Evolutionary conservation across 2,113 vertebrate genomes (phyloP).

Genomic region (Hippolais icterina): DNA sequence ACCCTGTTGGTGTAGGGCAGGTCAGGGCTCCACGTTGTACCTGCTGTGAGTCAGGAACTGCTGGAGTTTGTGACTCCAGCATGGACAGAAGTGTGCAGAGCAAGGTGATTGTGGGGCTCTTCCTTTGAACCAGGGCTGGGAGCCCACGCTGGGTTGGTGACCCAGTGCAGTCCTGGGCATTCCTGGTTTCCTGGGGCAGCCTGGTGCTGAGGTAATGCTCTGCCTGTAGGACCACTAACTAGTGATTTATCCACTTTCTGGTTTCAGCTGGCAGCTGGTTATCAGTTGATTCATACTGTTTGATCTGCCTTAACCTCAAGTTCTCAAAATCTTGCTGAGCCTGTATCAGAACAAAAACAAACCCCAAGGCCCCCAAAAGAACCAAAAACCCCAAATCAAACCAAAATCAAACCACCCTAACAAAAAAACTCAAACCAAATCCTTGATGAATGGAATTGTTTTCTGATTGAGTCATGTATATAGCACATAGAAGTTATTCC

Average conservation of each 20-base stretch:
- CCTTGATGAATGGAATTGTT: neutral
- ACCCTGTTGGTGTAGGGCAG: rapidly evolving
- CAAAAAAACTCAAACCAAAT: neutral
- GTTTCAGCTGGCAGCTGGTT: neutral
- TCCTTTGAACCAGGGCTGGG: neutral
- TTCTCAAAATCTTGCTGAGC: neutral
- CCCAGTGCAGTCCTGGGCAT: neutral
- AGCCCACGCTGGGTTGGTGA: neutral
- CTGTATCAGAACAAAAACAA: neutral
- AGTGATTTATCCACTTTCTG: neutral
- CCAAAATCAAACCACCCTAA: neutral
- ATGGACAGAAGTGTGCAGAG: neutral
- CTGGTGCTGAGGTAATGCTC: neutral
- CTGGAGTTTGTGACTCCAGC: neutral
- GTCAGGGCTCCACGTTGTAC: rapidly evolving
- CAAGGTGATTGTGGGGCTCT: neutral
- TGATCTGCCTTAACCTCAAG: neutral
- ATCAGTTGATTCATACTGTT: neutral
- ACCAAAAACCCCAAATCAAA: neutral
- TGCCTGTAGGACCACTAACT: neutral
- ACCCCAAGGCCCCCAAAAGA: neutral
- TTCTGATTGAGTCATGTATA: neutral
- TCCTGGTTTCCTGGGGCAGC: neutral
- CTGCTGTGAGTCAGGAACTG: neutral
- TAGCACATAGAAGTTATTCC: neutral